A percentile compares a stretch with the other conserved stretches of the same genome.
Conservation (phyloP, 2,113 vertebrate genomes). For the Chiloscyllium plagiosum region DNA sequence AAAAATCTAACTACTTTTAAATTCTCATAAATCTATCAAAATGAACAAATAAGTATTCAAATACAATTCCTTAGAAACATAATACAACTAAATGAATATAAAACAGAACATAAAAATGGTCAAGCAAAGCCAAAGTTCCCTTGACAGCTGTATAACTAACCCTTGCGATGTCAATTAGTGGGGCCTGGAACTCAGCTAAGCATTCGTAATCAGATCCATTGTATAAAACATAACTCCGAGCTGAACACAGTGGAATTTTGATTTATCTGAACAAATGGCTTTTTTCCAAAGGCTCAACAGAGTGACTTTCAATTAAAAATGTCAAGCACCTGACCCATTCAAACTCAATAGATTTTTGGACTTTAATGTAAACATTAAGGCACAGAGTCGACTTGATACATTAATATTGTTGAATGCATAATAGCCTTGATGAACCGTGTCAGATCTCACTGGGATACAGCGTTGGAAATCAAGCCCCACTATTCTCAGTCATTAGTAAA, state of each 20-base stretch:
- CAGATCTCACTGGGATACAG: no score
- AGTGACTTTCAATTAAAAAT: no score
- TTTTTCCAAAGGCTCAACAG: background rate
- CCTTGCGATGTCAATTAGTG: background rate
- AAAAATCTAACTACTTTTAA: background rate
- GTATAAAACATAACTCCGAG: background rate
- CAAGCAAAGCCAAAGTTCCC: background rate
- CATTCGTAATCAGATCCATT: background rate
- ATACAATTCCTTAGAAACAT: background rate
- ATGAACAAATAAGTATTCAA: background rate
- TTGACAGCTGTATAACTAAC: background rate
- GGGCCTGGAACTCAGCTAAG: background rate
- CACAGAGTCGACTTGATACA: background rate
- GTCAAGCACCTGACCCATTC: no score
- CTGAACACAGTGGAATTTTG: no score
- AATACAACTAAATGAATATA: background rate
- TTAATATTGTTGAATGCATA: background rate
- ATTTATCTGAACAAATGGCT: background rate
- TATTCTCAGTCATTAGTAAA: no score
- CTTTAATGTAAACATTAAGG: background rate
- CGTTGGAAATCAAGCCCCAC: no score
- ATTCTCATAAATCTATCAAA: background rate
- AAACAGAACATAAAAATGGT: background rate
- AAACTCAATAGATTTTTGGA: no score
- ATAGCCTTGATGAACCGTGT: background rate